Percentiles rank a stretch among this genome's conserved stretches.
These are phyloP conservation scores for Meloidogyne floridensis DNA, from an alignment of 1,140 invertebrate species.

Conservation along the genomic window DNA sequence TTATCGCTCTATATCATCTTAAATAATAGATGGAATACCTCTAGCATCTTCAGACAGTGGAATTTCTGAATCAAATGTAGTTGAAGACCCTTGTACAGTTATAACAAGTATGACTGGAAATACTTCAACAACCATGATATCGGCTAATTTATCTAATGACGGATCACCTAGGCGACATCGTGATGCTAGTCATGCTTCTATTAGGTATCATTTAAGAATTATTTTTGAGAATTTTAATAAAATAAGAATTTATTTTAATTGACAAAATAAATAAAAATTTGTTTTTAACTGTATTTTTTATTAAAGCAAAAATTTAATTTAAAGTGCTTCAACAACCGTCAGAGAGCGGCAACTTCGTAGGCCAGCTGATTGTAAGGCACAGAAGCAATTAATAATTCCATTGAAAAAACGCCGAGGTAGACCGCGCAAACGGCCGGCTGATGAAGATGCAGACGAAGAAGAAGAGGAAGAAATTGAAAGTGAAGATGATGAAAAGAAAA, in stretches of 20 bases:
- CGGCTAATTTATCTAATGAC: background rate
- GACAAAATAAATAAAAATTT: background rate
- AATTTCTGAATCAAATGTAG: constrained; percentile 32
- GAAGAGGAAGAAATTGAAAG: constrained; percentile 31
- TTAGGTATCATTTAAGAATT: background rate
- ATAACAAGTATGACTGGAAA: background rate
- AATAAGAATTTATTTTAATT: too few relatives aligned
- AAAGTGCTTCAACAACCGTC: background rate
- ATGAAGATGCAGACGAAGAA: constrained; percentile 16
- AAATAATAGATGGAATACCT: constrained; percentile 26
- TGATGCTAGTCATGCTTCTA: background rate
- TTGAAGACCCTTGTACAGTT: constrained; percentile 16
- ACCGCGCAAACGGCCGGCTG: constrained; percentile 20
- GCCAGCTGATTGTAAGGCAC: background rate
- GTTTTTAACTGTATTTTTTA: background rate
- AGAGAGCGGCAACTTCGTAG: background rate
- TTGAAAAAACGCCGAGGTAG: background rate
- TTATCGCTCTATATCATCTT: background rate
- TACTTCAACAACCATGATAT: background rate
- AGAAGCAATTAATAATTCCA: background rate
- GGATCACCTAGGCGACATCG: background rate
- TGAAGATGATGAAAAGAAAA: constrained; percentile 31
- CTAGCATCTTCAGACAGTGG: constrained; percentile 35
- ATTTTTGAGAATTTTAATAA: background rate
- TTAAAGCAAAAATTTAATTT: background rate